phyloP scores from a whole-genome alignment of 2,888 invertebrate species.

The Drosophila longiperda region DNA sequence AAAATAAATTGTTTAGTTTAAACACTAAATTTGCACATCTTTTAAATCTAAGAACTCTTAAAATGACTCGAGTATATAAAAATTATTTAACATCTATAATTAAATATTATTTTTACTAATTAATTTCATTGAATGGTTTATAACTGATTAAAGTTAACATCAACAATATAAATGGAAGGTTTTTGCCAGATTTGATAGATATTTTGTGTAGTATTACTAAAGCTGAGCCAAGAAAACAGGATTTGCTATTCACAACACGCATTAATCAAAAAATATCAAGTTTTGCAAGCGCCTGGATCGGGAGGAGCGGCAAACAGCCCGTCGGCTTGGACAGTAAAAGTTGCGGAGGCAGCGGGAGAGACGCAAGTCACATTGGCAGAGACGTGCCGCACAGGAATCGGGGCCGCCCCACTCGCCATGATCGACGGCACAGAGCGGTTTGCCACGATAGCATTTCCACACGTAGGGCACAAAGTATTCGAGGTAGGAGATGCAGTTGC shows the following conservation, averaged over 20 bases:
- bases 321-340: constrained; percentile 90
- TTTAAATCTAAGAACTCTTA: neutral
- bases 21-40: neutral
- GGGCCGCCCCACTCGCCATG: constrained; percentile 87
- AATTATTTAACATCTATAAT: neutral
- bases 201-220: neutral
- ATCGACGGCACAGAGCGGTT: constrained; percentile 89
- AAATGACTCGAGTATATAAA: neutral
- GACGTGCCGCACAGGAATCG: constrained; percentile 90
- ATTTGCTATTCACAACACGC: neutral
- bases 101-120: neutral
- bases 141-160: neutral
- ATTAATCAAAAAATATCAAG: constrained; percentile 85
- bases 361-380: constrained; percentile 93
- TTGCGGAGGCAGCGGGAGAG: constrained; percentile 92
- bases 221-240: neutral
- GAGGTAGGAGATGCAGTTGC: constrained; percentile 91
- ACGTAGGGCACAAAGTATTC: constrained; percentile 95
- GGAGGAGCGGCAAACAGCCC: constrained; percentile 91
- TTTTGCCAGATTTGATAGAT: neutral
- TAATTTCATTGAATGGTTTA: neutral
- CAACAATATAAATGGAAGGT: neutral
- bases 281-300: constrained; percentile 91
- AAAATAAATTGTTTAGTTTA: neutral
- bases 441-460: constrained; percentile 93